Conservation (phyloP, 2,113 vertebrate genomes). For the Benitochromis conjunctus region DNA sequence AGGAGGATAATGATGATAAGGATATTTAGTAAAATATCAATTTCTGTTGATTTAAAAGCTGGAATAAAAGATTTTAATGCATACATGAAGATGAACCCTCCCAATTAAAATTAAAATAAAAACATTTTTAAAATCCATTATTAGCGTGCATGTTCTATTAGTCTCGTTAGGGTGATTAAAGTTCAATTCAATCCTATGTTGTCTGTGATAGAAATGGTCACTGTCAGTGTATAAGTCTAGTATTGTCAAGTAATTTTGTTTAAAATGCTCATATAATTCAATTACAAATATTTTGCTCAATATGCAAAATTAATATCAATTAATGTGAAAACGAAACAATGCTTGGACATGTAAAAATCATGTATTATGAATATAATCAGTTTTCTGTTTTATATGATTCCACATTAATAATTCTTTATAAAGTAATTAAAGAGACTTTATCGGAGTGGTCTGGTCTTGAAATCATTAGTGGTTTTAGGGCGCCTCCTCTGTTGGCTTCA, state of each 20-base stretch:
- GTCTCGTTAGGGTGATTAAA: neutral
- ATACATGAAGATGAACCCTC: neutral
- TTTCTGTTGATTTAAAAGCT: neutral
- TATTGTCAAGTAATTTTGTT: neutral
- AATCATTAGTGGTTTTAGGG: neutral
- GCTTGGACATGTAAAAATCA: fast-evolving
- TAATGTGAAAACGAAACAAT: neutral
- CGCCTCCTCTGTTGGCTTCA: neutral
- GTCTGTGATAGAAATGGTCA: too few species aligned
- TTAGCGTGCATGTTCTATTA: neutral
- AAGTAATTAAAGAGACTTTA: neutral
- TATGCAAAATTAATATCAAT: neutral
- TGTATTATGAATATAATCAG: neutral
- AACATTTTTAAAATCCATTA: too few species aligned
- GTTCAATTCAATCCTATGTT: neutral
- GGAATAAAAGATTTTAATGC: neutral
- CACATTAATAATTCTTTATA: neutral
- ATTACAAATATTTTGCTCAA: neutral
- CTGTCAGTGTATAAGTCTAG: neutral
- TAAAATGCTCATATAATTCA: neutral
- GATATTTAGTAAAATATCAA: neutral
- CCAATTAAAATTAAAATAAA: fast-evolving
- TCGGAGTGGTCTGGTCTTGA: neutral
- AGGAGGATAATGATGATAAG: neutral
- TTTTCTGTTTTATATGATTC: neutral